Conservation (phyloP, 2,113 vertebrate species). For the Zapus hudsonius region DNA sequence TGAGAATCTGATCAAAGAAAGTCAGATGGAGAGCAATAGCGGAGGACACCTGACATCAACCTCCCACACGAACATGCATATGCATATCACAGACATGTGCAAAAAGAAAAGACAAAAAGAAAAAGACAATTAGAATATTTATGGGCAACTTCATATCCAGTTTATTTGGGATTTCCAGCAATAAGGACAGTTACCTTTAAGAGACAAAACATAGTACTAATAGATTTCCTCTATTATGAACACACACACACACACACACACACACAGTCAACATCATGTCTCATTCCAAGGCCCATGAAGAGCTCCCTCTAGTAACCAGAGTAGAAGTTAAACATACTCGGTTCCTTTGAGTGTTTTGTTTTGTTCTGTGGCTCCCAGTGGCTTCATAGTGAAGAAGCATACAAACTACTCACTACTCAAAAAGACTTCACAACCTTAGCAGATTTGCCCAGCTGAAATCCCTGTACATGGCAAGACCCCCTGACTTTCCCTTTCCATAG, state of each 20-base stretch:
- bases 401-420: background rate
- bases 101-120: too few relatives aligned
- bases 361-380: background rate
- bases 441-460: background rate
- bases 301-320: background rate
- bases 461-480: background rate
- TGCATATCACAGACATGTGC: too few relatives aligned
- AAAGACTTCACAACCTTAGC: background rate
- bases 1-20: too few relatives aligned
- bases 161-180: conserved; percentile 8
- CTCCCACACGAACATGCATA: too few relatives aligned
- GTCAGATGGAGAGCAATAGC: too few relatives aligned
- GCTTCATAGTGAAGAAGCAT: background rate
- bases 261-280: background rate
- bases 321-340: background rate
- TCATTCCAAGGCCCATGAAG: background rate
- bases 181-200: background rate
- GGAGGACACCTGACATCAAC: too few relatives aligned
- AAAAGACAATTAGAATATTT: background rate
- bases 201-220: background rate
- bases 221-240: background rate
- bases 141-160: background rate
- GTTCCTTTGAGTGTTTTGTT: background rate
- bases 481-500: background rate
- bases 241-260: background rate